These are phyloP conservation scores for Chaetodon trifascialis DNA, from an alignment of 2,113 vertebrate genomes.

Conservation along the genomic window DNA sequence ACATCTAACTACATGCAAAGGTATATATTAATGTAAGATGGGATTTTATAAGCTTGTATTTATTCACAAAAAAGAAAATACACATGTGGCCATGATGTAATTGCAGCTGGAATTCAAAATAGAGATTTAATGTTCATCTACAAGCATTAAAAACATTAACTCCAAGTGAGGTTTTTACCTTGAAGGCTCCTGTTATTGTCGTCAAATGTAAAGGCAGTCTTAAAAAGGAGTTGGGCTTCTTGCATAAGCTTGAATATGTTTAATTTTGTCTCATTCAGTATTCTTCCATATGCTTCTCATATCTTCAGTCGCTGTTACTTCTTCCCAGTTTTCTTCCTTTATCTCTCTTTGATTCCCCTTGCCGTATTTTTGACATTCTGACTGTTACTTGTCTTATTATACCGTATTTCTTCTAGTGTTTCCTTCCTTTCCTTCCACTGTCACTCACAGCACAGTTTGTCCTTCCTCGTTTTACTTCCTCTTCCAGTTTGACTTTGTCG, in stretches of 20 bases:
- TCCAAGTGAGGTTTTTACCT: too few species aligned
- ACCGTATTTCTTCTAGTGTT: not conserved
- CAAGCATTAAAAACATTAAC: too few species aligned
- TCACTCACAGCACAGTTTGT: not conserved
- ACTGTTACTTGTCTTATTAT: constrained; percentile 8
- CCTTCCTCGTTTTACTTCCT: not conserved
- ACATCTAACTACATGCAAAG: too few species aligned
- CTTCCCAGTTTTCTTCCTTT: not conserved
- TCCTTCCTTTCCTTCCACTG: not conserved
- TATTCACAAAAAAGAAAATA: too few species aligned
- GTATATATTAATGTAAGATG: too few species aligned
- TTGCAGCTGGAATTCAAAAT: too few species aligned
- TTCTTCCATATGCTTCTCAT: not conserved
- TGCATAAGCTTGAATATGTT: not conserved
- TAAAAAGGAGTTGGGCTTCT: not conserved
- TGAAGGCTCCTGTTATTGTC: not conserved
- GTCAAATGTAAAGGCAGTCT: not conserved
- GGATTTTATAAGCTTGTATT: too few species aligned
- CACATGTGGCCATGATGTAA: too few species aligned
- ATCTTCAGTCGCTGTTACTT: not conserved
- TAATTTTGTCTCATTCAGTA: not conserved
- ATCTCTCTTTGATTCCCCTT: constrained; percentile 2
- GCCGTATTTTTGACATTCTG: constrained; percentile 16
- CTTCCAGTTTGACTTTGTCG: constrained; percentile 11
- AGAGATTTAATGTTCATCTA: too few species aligned